phyloP scores from a whole-genome alignment of 2,888 invertebrate species.

The Dryococelus australis region DNA sequence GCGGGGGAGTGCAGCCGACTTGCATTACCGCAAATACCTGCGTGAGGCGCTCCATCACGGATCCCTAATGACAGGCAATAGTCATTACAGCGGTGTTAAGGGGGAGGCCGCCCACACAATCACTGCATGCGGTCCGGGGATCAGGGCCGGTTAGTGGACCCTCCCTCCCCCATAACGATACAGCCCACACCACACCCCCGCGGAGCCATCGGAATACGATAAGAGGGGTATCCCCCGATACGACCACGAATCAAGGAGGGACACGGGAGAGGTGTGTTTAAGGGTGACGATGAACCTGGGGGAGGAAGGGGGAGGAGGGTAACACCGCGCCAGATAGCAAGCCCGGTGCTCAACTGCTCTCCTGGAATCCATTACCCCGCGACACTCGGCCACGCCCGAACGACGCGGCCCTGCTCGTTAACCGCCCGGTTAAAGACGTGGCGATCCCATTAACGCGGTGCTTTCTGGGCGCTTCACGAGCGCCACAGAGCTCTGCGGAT shows the following conservation, averaged over 20 bases:
- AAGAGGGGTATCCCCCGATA: conserved; percentile 1
- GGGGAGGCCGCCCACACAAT: too few species aligned
- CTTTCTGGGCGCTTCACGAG: too few species aligned
- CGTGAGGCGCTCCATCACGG: neutral
- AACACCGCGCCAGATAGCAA: neutral
- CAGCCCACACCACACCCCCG: neutral
- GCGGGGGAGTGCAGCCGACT: neutral
- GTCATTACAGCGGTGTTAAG: neutral
- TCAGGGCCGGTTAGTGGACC: too few species aligned
- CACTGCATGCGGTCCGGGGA: too few species aligned
- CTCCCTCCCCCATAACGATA: neutral
- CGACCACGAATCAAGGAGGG: neutral
- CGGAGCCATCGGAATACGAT: conserved; percentile 23
- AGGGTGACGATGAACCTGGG: too few species aligned
- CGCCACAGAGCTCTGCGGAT: too few species aligned
- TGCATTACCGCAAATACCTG: conserved; percentile 3
- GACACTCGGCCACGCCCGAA: too few species aligned
- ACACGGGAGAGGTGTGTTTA: neutral
- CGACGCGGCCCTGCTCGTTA: too few species aligned
- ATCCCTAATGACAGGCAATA: neutral
- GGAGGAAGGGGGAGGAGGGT: neutral
- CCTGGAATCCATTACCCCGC: too few species aligned
- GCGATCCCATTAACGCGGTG: too few species aligned
- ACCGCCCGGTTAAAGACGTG: too few species aligned
- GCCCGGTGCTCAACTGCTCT: neutral